Base-by-base conservation (phyloP, 2,888 invertebrate genomes). In the Conops quadrifasciatus region DNA sequence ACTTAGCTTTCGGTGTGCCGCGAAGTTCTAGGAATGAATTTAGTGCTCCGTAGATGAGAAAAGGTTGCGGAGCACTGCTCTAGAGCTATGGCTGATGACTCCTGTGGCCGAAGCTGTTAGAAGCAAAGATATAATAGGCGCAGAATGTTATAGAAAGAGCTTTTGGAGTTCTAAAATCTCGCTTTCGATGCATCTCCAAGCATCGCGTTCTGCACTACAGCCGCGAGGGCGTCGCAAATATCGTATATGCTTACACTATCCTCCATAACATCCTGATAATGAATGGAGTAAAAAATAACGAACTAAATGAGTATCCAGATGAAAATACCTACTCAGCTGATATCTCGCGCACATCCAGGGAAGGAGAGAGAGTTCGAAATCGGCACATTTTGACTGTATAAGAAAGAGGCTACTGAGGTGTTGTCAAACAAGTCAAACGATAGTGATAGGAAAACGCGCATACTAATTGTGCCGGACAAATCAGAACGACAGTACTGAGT, bases 61-160 rank as follows among this genome's bases (percentile, higher is more conserved):
- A 43, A 64, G 64, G 64, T 45, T 64, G n/a, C 45, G 64, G 45
- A 64, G 24, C 24, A 64, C 62, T 62, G 62, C 71, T 0, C 60
- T 74, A 36, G 71, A 71, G 26, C 72, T 67, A 2, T 74, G 51
- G 45, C 36, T 73, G 13, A 69, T 73, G 47, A 73, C 70, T 24
- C 71, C 71, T 13, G 71, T 64, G 9, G 36, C 49, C 62, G 19
- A 62, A 21, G n/a, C 2, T 11, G 66, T 53, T 21, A 58, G 24
- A 26, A 70, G 67, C 16, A 21, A 24, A 45, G n/a, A n/a, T 74
- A 63, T 53, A 73, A 74, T 47, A 24, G 43, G 53, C 58, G 13
- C 53, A 70, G n/a, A 72, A 59, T 58, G 67, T 70, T 16, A 30
- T 67, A 15, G 70, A 74, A 36, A 67, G 71, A 65, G 26, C 45